A percentile compares a stretch with the other conserved stretches of the same genome.
These are phyloP conservation scores for Palaemon carinicauda DNA, from an alignment of 1,140 invertebrate species.

Conservation along the genomic window DNA sequence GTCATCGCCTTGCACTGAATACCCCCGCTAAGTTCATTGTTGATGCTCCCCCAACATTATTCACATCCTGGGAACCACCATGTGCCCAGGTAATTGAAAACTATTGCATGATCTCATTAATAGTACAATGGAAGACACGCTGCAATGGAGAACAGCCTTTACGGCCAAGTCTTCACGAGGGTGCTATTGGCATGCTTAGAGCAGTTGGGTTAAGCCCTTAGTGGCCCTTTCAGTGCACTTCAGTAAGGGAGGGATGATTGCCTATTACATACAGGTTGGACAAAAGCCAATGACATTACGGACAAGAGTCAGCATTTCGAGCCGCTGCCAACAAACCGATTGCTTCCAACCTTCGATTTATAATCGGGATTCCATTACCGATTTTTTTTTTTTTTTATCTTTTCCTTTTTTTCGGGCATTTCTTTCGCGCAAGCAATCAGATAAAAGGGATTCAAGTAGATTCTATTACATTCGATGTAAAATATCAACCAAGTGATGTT, in stretches of 20 bases:
- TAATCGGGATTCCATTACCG: no score
- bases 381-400: no score
- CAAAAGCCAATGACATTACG: constrained; percentile 47
- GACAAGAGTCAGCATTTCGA: not conserved
- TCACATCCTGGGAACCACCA: constrained; percentile 41
- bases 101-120: constrained; percentile 56
- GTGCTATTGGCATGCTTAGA: constrained; percentile 6
- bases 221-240: constrained; percentile 12
- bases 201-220: constrained; percentile 14
- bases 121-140: not conserved
- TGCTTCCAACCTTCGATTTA: no score
- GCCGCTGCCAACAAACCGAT: no score
- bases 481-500: no score
- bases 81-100: constrained; percentile 48
- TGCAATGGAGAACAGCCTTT: not conserved
- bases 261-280: constrained; percentile 40
- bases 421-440: no score
- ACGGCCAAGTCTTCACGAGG: not conserved
- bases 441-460: no score
- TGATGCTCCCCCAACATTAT: constrained; percentile 21
- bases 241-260: constrained; percentile 40
- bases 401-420: no score
- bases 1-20: constrained; percentile 35
- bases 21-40: constrained; percentile 12
- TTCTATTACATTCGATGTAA: no score